Evolutionary conservation across 2,888 invertebrate genomes (phyloP), one percentile per base, ranked within the genome.

Genomic region (Erebia aethiops): DNA sequence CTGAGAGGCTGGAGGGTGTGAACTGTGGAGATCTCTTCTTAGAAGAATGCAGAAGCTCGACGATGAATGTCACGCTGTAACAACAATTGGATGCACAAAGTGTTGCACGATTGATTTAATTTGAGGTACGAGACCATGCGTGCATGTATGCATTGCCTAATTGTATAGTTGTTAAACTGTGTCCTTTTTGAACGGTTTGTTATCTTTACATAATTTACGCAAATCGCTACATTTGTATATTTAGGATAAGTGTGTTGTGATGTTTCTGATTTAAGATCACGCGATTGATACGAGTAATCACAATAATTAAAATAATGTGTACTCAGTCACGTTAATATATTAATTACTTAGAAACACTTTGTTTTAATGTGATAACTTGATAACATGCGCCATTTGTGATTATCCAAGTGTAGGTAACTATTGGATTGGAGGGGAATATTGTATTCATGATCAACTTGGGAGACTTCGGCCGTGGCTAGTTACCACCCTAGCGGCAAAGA

Each of bases 361-460:
- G 64, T 64, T 64, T 64, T 52, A 63, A 64, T 52, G 64, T 64
- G 26, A 63, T 21, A 21, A 11, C 49, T 49, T 51, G 26, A 49
- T 63, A 63, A 63, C 26, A 63, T 4, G 62, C 10, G 9, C 26
- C 35, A 43, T 2, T 9, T 54, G 16, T 54, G 9, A 52, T 46
- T 46, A 11, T 46, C 46, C 4, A 13, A 13, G 13, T 0, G 11
- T 43, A 43, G 11, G 43, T 43, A 43, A 9, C 43, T 46, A 13
- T 46, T 13, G 46, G 46, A 13, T 46, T 13, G 46, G 46, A 13
- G 46, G 46, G 3, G 46, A 46, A 13, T 46, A 46, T 46, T 13
- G 43, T 43, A 43, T 43, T 43, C 11, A 43, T 43, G 35, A 35
- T 35, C 35, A 35, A 7, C 7, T 35, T 35, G 35, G 35, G 35